phyloP scores from a whole-genome alignment of 1,140 invertebrate species.

The Trichonephila clavata region DNA sequence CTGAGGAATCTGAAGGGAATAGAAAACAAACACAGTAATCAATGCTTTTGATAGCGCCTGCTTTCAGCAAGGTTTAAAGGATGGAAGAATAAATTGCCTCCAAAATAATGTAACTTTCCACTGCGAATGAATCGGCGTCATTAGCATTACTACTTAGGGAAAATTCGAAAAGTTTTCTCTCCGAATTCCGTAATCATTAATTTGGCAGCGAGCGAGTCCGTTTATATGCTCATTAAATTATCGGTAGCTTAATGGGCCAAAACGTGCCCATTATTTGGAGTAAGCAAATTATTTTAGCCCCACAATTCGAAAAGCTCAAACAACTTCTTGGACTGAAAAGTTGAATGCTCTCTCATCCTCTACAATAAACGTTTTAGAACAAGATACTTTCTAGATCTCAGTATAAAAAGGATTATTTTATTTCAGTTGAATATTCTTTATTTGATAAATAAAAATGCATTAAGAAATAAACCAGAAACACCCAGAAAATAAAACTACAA shows the following conservation, averaged over 20 bases:
- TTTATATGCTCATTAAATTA: constrained; percentile 47
- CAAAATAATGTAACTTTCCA: background rate
- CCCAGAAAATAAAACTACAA: no score
- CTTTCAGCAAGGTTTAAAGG: background rate
- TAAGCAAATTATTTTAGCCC: constrained; percentile 1
- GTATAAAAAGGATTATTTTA: no score
- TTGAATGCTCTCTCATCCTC: background rate
- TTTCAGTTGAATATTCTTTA: no score
- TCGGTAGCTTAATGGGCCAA: background rate
- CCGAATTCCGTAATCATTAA: constrained; percentile 60
- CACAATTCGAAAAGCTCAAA: background rate
- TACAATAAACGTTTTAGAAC: no score
- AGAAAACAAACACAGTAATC: constrained; percentile 6
- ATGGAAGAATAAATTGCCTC: constrained; percentile 9
- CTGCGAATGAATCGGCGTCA: constrained; percentile 48
- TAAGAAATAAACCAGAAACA: no score
- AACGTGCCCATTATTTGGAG: background rate
- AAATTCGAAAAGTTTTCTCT: constrained; percentile 66
- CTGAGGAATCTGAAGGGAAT: background rate
- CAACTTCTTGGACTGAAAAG: background rate
- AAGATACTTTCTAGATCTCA: no score
- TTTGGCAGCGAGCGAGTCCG: constrained; percentile 28
- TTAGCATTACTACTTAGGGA: constrained; percentile 55
- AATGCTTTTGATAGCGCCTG: background rate
- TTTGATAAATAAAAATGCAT: no score